phyloP scores from a whole-genome alignment of 2,113 vertebrate species.

The Cricetomys ansorgei region DNA sequence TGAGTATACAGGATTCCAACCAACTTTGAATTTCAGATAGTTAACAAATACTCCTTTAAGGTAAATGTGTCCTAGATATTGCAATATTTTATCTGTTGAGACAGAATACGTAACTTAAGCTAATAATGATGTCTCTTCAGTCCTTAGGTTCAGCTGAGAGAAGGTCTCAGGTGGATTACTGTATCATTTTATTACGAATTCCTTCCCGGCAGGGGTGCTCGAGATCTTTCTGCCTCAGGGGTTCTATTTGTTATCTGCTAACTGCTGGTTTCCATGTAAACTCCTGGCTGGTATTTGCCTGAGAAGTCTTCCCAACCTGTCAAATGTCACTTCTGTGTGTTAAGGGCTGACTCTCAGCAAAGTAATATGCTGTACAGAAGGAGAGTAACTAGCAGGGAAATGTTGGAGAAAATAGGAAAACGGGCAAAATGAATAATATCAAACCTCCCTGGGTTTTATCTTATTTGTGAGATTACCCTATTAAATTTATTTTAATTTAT shows the following conservation, averaged over 20 bases:
- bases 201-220: conserved; percentile 6
- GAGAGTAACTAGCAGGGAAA: neutral
- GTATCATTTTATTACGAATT: conserved; percentile 55
- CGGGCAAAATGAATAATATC: conserved; percentile 1
- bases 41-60: neutral
- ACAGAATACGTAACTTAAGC: neutral
- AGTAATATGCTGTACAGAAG: neutral
- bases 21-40: conserved; percentile 36
- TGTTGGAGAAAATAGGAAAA: conserved; percentile 45
- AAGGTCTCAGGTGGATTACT: neutral
- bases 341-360: conserved; percentile 49
- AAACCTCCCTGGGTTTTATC: neutral
- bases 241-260: conserved; percentile 67
- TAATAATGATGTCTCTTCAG: neutral
- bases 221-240: neutral
- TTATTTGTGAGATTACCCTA: neutral
- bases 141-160: neutral
- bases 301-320: conserved; percentile 65
- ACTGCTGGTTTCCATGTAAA: conserved; percentile 65
- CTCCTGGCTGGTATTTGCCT: conserved; percentile 70
- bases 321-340: conserved; percentile 76
- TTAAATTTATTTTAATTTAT: neutral
- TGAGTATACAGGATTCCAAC: neutral
- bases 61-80: neutral
- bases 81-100: conserved; percentile 16